phyloP scores from a whole-genome alignment of 2,797 vertebrate genomes.

The Anabas testudineus region DNA sequence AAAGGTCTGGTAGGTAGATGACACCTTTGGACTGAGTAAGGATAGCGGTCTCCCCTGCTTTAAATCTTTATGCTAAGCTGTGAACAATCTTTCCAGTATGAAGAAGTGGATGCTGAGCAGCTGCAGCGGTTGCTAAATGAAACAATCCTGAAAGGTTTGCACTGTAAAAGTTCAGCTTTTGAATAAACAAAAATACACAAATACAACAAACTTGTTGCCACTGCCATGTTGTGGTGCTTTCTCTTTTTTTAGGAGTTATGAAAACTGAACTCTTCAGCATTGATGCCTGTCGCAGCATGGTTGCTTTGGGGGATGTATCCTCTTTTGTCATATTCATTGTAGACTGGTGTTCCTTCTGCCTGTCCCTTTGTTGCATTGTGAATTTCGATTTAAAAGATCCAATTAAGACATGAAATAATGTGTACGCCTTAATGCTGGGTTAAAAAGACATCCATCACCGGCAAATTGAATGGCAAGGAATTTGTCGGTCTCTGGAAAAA shows the following conservation, averaged over 20 bases:
- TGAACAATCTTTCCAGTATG: conserved; percentile 58
- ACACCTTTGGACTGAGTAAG: no score
- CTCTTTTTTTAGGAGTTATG: conserved; percentile 54
- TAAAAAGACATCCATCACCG: conserved; percentile 69
- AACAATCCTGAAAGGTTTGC: conserved; percentile 64
- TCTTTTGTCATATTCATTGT: no score
- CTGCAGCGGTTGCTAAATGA: conserved; percentile 74
- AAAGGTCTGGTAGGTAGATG: no score
- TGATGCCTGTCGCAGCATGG: conserved; percentile 88
- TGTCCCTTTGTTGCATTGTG: no score
- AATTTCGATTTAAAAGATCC: no score
- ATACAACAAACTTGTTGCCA: no score
- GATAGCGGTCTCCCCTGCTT: no score
- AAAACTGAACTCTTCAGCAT: conserved; percentile 83
- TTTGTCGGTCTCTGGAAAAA: conserved; percentile 73
- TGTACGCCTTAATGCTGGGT: conserved; percentile 45
- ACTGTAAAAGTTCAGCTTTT: neutral
- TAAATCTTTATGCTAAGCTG: no score
- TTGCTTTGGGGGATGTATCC: conserved; percentile 94
- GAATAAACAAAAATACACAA: no score
- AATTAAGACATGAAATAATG: no score
- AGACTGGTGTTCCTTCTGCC: no score
- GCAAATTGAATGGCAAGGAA: conserved; percentile 72
- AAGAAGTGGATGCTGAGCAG: conserved; percentile 75
- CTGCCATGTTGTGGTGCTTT: no score